Base-by-base conservation (phyloP, 2,888 invertebrate genomes). In the Phortica magna region DNA sequence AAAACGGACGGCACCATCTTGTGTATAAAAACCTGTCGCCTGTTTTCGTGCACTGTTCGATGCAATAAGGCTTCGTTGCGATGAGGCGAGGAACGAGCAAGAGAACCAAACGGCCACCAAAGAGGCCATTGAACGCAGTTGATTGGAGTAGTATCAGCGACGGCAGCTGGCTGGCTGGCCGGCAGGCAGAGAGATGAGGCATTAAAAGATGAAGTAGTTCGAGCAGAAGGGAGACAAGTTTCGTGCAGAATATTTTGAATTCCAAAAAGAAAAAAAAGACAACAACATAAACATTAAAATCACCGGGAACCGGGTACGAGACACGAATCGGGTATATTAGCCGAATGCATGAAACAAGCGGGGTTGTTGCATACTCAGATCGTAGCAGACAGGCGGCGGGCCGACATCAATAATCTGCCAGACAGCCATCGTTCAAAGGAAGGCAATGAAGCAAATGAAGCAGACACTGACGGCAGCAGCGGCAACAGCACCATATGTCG, bases 171-270 rank as follows among this genome's bases (percentile, higher is more conserved):
- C 22, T 7, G 59, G 59, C 59, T n/a, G 19, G 22, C 22, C 19
- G 61, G 61, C 6, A 22, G 17, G 17, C 9, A 59, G 17, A 59
- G 57, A n/a, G n/a, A 61, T n/a, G 61, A 19, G 22, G 17, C 22
- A 48, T 9, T 12, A 48, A 7, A 48, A 48, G 48, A 48, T 48
- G 48, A 48, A 48, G 48, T 48, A 48, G 48, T 48, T 48, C 14
- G 48, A 61, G 75, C 80, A 76, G 65, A 12, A 65, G 10, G 65
- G 2, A 39, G 65, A 65, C 12, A 14, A 17, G 14, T 65, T 65
- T 41, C 75, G 80, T 19, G 81, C 79, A 76, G 84, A 82, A 84
- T 84, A 83, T 87, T 84, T 85, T 80, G 83, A 87, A 84, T 87
- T 85, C 85, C 84, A 79, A 80, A 84, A 84, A 85, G 77, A 78